Conservation (phyloP, 2,797 vertebrate genomes). For the Ataeniobius toweri region DNA sequence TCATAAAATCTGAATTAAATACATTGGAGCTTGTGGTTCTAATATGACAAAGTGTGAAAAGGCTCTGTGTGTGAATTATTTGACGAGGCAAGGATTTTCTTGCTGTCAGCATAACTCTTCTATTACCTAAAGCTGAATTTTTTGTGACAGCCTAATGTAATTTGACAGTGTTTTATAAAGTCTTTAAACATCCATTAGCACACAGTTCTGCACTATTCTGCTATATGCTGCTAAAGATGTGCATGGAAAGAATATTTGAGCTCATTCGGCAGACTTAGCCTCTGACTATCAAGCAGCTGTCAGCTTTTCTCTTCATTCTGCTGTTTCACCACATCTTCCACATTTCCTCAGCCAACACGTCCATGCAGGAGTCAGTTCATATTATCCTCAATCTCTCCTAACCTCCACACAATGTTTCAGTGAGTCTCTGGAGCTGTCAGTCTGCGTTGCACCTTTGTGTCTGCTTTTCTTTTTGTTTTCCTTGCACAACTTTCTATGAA, state of each 20-base stretch:
- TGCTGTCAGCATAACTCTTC: constrained; percentile 5
- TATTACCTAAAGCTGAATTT: constrained; percentile 29
- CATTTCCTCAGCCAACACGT: constrained; percentile 48
- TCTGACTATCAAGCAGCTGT: constrained; percentile 52
- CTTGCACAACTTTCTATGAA: constrained; percentile 23
- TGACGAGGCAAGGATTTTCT: not conserved
- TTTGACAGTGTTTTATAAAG: constrained; percentile 28
- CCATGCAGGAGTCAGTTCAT: constrained; percentile 51
- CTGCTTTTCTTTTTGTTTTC: constrained; percentile 25
- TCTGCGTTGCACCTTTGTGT: constrained; percentile 30
- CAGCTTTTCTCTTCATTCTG: constrained; percentile 47
- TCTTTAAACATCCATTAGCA: constrained; percentile 30
- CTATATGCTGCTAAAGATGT: constrained; percentile 19
- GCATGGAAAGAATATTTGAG: constrained; percentile 10
- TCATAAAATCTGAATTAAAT: not conserved
- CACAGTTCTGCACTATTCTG: constrained; percentile 10
- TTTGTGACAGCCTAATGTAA: constrained; percentile 19
- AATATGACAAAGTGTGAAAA: not conserved
- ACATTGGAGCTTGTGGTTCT: not conserved
- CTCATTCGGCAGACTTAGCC: constrained; percentile 42
- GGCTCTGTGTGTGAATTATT: not conserved
- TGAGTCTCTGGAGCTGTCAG: constrained; percentile 55
- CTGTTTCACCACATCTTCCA: constrained; percentile 51
- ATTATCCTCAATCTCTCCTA: constrained; percentile 58
- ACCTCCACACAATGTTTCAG: constrained; percentile 33